Evolutionary conservation across 2,888 invertebrate species (phyloP).

Genomic region (Cephonodes hylas): DNA sequence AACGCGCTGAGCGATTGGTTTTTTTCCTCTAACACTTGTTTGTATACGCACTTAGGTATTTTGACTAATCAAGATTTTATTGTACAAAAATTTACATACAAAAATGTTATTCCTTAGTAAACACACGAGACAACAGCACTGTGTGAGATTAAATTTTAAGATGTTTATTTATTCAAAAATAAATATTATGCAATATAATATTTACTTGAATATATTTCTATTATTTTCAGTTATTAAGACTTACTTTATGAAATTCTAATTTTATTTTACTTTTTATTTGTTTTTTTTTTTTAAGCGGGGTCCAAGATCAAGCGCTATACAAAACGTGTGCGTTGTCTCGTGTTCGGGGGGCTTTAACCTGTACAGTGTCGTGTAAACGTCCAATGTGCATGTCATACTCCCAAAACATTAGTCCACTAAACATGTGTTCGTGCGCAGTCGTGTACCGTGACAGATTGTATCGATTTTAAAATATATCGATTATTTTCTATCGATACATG

Average conservation of each 20-base stretch:
- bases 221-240: too few relatives aligned
- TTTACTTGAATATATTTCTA: too few relatives aligned
- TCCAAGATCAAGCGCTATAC: too few relatives aligned
- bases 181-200: too few relatives aligned
- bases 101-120: slow-evolving; percentile 30
- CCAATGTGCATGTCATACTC: slow-evolving; percentile 63
- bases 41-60: slow-evolving; percentile 66
- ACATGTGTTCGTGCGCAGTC: slow-evolving; percentile 48
- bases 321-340: slow-evolving; percentile 38
- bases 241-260: too few relatives aligned
- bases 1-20: slow-evolving; percentile 70
- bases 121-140: slow-evolving; percentile 30
- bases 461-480: neutral
- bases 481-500: neutral
- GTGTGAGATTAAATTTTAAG: neutral
- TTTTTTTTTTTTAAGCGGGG: too few relatives aligned
- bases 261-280: too few relatives aligned
- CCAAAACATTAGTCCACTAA: slow-evolving; percentile 51
- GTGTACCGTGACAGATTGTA: slow-evolving; percentile 27
- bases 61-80: slow-evolving; percentile 64
- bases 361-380: slow-evolving; percentile 59
- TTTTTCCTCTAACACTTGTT: slow-evolving; percentile 78
- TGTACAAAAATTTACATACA: slow-evolving; percentile 38
- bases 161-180: too few relatives aligned
- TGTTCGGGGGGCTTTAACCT: slow-evolving; percentile 41